Conservation (phyloP, 2,113 vertebrate genomes). For the Periophthalmodon schlosseri region DNA sequence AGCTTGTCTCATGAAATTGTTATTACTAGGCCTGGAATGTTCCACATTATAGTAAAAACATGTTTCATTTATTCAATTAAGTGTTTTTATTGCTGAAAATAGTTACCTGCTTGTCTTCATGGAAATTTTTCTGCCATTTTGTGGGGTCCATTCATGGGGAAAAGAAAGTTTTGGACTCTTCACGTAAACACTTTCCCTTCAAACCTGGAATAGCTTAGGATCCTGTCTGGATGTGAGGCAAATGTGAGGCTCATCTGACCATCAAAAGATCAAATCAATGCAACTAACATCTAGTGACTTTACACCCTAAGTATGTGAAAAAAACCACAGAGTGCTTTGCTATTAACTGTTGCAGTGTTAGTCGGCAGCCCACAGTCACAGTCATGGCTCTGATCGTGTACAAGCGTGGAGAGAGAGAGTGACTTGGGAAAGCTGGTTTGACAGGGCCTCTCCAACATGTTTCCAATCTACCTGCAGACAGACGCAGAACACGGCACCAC, state of each 20-base stretch:
- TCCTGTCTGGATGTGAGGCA: too few relatives aligned
- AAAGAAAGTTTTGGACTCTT: too few relatives aligned
- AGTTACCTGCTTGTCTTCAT: too few relatives aligned
- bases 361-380: conserved; percentile 8
- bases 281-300: neutral
- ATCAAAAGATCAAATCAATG: neutral
- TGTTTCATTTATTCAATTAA: too few relatives aligned
- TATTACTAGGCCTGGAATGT: too few relatives aligned
- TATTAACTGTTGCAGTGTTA: conserved; percentile 8
- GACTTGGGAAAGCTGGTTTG: conserved; percentile 1
- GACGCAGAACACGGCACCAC: conserved; percentile 2
- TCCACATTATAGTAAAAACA: too few relatives aligned
- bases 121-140: too few relatives aligned
- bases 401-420: conserved; percentile 1
- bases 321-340: conserved; percentile 3
- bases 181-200: too few relatives aligned
- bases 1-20: too few relatives aligned
- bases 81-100: too few relatives aligned
- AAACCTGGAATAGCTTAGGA: too few relatives aligned
- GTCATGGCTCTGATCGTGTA: conserved; percentile 24
- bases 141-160: too few relatives aligned
- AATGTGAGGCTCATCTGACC: neutral
- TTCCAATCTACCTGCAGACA: conserved; percentile 14
- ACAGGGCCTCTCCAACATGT: neutral
- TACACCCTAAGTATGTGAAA: conserved; percentile 12